Evolutionary conservation across 2,797 vertebrate species (phyloP).

Genomic region (Poecile montanus): DNA sequence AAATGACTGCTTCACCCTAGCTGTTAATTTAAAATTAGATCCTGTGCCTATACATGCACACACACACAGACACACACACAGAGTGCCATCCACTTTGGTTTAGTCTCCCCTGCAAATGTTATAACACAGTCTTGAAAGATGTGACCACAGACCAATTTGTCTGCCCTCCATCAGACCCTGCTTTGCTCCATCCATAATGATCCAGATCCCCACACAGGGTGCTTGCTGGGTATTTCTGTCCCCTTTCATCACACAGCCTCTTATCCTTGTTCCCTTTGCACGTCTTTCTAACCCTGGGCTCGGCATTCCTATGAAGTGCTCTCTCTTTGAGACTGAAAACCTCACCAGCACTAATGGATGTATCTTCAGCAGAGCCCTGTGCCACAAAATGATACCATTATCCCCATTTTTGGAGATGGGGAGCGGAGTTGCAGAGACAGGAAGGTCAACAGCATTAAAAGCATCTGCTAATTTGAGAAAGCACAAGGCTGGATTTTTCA

Average conservation of each 20-base stretch:
- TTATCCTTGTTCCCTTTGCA: neutral
- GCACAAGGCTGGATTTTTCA: neutral
- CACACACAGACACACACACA: neutral
- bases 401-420: neutral
- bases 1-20: neutral
- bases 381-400: neutral
- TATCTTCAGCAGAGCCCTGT: neutral
- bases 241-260: neutral
- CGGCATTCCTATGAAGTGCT: neutral
- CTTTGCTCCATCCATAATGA: neutral
- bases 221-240: neutral
- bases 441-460: constrained; percentile 35
- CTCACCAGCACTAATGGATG: neutral
- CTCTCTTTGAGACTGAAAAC: neutral
- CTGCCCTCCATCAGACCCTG: neutral
- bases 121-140: neutral
- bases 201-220: neutral
- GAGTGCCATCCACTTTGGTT: neutral
- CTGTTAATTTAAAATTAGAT: constrained; percentile 7
- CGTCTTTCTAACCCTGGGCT: neutral
- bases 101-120: neutral
- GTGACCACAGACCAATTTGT: neutral
- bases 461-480: constrained; percentile 18
- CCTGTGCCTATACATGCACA: accelerated
- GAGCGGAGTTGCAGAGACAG: neutral